Percentiles rank a stretch among this genome's conserved stretches.
phyloP scores from a whole-genome alignment of 1,140 invertebrate genomes.

The Solenopsis fugax region DNA sequence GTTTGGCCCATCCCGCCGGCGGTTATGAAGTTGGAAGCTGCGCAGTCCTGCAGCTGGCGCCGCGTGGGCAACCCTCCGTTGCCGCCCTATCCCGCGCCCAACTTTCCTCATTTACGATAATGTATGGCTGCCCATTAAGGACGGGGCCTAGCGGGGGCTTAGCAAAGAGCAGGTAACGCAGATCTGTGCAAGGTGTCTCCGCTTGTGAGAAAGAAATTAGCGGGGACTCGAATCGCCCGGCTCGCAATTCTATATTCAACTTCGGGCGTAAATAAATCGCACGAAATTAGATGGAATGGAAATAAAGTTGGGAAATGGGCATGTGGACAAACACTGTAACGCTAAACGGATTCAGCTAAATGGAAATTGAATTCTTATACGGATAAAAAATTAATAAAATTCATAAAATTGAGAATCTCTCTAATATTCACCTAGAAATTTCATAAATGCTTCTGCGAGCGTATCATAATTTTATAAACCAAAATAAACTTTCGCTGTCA shows the following conservation, averaged over 20 bases:
- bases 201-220: conserved; percentile 80
- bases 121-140: conserved; percentile 83
- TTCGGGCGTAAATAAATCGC: conserved; percentile 45
- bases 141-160: conserved; percentile 73
- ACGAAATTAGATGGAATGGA: conserved; percentile 37
- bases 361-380: conserved; percentile 18
- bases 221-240: conserved; percentile 67
- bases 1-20: conserved; percentile 60
- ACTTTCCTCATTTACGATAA: conserved; percentile 85
- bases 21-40: conserved; percentile 81
- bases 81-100: conserved; percentile 60
- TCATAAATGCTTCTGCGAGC: neutral
- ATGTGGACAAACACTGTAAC: neutral
- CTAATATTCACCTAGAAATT: neutral
- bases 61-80: conserved; percentile 76
- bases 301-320: conserved; percentile 22
- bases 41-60: conserved; percentile 79
- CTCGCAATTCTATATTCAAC: conserved; percentile 61
- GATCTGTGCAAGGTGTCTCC: conserved; percentile 78
- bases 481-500: neutral
- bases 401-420: conserved; percentile 23
- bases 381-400: neutral
- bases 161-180: conserved; percentile 78
- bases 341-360: neutral
- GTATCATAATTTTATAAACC: no score